Percentiles rank a stretch among this genome's conserved stretches.
These are phyloP conservation scores for Eciton burchellii DNA, from an alignment of 1,140 invertebrate species.

Conservation along the genomic window DNA sequence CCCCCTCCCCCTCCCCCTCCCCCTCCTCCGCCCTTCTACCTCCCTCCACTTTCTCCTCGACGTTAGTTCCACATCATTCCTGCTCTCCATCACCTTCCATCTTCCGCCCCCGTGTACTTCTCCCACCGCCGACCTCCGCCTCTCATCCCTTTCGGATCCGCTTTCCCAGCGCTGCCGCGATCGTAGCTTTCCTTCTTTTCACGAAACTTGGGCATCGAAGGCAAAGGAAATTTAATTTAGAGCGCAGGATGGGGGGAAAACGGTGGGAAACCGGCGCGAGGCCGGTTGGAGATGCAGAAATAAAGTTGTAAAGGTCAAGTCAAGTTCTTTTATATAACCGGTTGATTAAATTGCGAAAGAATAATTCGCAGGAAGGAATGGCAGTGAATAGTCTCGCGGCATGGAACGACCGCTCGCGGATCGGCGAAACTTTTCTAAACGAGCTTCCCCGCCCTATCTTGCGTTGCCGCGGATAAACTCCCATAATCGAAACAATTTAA, in stretches of 20 bases:
- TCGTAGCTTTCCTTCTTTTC: slow-evolving; percentile 13
- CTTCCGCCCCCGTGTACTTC: too few relatives aligned
- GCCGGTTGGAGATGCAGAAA: slow-evolving; percentile 53
- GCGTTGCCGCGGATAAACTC: slow-evolving; percentile 27
- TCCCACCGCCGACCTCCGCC: too few relatives aligned
- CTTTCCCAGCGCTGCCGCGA: slow-evolving; percentile 13
- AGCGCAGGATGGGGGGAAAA: slow-evolving; percentile 45
- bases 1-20: neutral
- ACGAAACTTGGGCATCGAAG: slow-evolving; percentile 48
- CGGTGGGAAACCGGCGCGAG: slow-evolving; percentile 13
- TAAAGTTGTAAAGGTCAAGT: slow-evolving; percentile 64
- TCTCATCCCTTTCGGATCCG: neutral
- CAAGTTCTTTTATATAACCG: slow-evolving; percentile 56
- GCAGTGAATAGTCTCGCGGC: slow-evolving; percentile 49
- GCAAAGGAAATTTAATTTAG: slow-evolving; percentile 64
- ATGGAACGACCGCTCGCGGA: slow-evolving; percentile 30
- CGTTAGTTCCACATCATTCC: too few relatives aligned
- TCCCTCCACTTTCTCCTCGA: slow-evolving; percentile 5
- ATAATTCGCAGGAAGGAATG: slow-evolving; percentile 53
- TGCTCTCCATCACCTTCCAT: too few relatives aligned
- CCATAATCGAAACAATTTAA: slow-evolving; percentile 53
- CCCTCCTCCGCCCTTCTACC: too few relatives aligned
- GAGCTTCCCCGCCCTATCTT: slow-evolving; percentile 21
- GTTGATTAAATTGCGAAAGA: slow-evolving; percentile 60
- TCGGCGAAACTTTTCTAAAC: slow-evolving; percentile 56